Evolutionary conservation across 2,113 vertebrate species (phyloP).

Genomic region (Esox niger): DNA sequence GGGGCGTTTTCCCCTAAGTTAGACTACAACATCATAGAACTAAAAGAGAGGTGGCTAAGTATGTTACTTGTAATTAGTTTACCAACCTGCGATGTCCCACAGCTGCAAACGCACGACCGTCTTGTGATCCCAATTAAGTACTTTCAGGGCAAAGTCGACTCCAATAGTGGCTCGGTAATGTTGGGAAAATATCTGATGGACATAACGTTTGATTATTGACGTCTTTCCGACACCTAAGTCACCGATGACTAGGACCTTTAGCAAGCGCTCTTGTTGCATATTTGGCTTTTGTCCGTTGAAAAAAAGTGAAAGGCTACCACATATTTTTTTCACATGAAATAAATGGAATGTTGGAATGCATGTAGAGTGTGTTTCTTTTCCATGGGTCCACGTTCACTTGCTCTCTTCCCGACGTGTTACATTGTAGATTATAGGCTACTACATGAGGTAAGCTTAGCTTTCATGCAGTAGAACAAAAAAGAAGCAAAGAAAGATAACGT

Average conservation of each 20-base stretch:
- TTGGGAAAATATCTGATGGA: constrained; percentile 77
- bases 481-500: background rate
- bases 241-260: constrained; percentile 77
- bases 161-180: constrained; percentile 79
- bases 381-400: too few species aligned
- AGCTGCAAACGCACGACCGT: constrained; percentile 75
- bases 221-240: constrained; percentile 78
- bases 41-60: background rate
- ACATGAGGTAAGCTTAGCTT: too few species aligned
- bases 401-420: background rate
- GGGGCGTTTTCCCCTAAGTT: too few species aligned
- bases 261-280: constrained; percentile 71
- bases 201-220: constrained; percentile 77
- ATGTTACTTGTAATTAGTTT: too few species aligned
- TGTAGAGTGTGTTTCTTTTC: background rate
- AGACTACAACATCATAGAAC: too few species aligned
- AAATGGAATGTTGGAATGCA: background rate
- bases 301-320: background rate
- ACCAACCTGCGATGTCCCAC: constrained; percentile 78
- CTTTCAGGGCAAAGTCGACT: constrained; percentile 77
- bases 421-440: too few species aligned
- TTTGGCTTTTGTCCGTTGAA: background rate
- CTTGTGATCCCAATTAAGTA: constrained; percentile 70
- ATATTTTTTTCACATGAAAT: background rate
- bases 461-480: too few species aligned